Evolutionary conservation across 2,797 vertebrate species (phyloP).

Genomic region (Sphenodon punctatus): DNA sequence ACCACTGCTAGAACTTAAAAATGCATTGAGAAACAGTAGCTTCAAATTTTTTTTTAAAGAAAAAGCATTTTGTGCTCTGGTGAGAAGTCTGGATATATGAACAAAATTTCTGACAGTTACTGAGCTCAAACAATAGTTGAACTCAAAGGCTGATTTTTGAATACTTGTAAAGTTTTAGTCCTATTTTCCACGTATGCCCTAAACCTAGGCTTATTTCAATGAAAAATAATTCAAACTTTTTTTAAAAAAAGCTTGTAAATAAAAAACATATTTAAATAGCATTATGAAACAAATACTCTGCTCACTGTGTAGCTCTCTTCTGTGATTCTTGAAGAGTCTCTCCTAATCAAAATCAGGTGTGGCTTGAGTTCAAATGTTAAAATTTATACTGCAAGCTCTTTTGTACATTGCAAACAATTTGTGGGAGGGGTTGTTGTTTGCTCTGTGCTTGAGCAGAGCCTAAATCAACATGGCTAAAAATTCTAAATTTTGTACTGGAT

Average conservation of each 20-base stretch:
- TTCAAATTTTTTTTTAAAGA: background rate
- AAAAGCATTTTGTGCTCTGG: background rate
- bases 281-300: background rate
- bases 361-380: too few relatives aligned
- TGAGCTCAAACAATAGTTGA: background rate
- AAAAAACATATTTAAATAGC: background rate
- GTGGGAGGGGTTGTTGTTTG: background rate
- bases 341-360: background rate
- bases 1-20: background rate
- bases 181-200: background rate
- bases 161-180: background rate
- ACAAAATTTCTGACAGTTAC: too few relatives aligned
- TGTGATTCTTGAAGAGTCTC: background rate
- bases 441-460: background rate
- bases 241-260: too few relatives aligned
- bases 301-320: background rate
- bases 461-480: background rate
- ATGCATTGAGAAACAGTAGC: background rate
- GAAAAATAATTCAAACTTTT: too few relatives aligned
- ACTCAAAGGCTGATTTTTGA: background rate
- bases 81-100: too few relatives aligned
- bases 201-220: too few relatives aligned
- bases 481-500: background rate
- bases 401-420: too few relatives aligned
- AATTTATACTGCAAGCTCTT: too few relatives aligned